These are phyloP conservation scores for Pygoscelis antarcticus DNA, from an alignment of 2,113 vertebrate genomes.

Conservation along the genomic window DNA sequence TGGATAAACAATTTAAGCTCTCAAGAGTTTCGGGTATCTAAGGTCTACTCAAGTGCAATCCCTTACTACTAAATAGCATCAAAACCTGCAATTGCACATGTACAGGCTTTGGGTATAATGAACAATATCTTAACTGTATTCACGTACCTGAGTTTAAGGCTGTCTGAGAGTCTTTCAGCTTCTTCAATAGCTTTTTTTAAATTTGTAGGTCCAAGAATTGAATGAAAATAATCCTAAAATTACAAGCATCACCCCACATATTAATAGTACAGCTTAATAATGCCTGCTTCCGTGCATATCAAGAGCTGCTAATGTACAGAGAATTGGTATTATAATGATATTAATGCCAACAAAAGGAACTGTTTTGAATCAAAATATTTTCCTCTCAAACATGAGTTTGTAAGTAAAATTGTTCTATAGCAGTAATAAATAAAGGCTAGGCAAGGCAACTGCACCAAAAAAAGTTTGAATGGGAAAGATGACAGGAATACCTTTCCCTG, in stretches of 20 bases:
- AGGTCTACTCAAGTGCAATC: neutral
- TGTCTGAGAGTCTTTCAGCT: slow-evolving; percentile 95
- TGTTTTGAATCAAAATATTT: neutral
- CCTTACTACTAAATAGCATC: neutral
- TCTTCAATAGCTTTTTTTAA: slow-evolving; percentile 96
- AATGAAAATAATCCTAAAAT: slow-evolving; percentile 89
- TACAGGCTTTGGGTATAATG: neutral
- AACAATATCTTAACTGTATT: neutral
- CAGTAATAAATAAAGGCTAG: neutral
- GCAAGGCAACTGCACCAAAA: neutral
- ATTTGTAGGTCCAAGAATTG: slow-evolving; percentile 88
- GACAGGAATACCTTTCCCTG: neutral
- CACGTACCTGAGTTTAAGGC: slow-evolving; percentile 90
- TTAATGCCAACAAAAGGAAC: neutral
- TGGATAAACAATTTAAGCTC: neutral
- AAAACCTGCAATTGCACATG: neutral
- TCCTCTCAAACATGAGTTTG: neutral
- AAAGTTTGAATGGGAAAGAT: neutral
- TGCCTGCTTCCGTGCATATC: neutral
- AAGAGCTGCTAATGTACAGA: neutral
- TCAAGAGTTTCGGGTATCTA: neutral
- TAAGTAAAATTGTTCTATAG: neutral
- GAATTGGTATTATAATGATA: neutral
- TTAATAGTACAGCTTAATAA: neutral
- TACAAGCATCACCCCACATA: slow-evolving; percentile 11